Percentiles rank a stretch among this genome's conserved stretches.
phyloP scores from a whole-genome alignment of 1,140 invertebrate species.

The Gryon sp. region DNA sequence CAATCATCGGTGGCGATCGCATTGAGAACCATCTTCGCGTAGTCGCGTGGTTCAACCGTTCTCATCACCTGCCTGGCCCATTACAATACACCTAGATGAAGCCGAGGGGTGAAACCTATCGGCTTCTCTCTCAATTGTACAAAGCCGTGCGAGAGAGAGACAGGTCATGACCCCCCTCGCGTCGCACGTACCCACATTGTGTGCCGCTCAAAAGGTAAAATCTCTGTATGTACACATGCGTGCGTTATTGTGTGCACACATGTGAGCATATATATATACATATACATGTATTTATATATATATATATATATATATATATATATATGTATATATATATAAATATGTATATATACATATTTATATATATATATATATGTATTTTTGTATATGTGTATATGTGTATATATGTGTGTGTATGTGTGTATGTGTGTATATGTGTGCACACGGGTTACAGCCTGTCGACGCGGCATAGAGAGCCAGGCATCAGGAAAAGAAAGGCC shows the following conservation, averaged over 20 bases:
- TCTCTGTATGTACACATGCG: constrained; percentile 55
- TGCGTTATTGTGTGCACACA: constrained; percentile 66
- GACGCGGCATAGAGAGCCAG: constrained; percentile 47
- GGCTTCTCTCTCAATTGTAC: constrained; percentile 36
- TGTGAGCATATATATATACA: no score
- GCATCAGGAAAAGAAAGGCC: constrained; percentile 73
- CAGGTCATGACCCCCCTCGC: constrained; percentile 43
- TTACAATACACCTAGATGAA: constrained; percentile 74
- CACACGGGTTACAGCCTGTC: constrained; percentile 43
- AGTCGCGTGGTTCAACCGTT: constrained; percentile 79
- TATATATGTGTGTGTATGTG: constrained; percentile 67
- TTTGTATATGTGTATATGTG: no score
- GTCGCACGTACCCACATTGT: constrained; percentile 52
- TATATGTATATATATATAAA: no score
- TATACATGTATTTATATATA: no score
- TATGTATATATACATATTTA: no score
- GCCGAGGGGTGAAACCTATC: constrained; percentile 47
- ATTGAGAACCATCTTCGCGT: constrained; percentile 72
- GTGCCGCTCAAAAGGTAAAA: constrained; percentile 36
- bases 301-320: no score
- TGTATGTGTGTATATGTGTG: constrained; percentile 19
- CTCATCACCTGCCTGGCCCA: constrained; percentile 78
- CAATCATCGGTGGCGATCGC: constrained; percentile 32
- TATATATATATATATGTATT: no score
- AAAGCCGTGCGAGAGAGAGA: constrained; percentile 22